Evolutionary conservation across 1,140 invertebrate genomes (phyloP).

Genomic region (Anoplophora glabripennis): DNA sequence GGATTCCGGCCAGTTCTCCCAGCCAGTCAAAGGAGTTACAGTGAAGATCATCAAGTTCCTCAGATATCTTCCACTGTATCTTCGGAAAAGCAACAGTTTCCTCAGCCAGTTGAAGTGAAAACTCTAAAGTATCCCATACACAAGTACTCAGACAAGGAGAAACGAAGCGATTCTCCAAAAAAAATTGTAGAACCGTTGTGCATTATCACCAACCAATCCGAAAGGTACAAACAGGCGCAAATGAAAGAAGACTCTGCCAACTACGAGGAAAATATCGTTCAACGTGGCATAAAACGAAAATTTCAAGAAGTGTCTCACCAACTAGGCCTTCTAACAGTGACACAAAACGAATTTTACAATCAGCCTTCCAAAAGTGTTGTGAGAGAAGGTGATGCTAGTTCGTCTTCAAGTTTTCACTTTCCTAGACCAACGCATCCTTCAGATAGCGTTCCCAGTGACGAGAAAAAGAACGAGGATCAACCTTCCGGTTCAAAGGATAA

Average conservation of each 20-base stretch:
- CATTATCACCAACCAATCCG: constrained; percentile 45
- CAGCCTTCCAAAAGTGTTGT: constrained; percentile 13
- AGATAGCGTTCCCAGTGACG: not conserved
- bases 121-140: constrained; percentile 40
- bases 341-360: not conserved
- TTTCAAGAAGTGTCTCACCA: constrained; percentile 21
- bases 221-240: constrained; percentile 43
- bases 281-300: constrained; percentile 32
- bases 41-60: constrained; percentile 37
- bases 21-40: constrained; percentile 16
- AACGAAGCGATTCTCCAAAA: constrained; percentile 23
- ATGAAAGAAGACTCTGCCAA: constrained; percentile 33
- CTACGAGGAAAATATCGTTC: constrained; percentile 39
- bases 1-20: constrained; percentile 36
- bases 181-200: constrained; percentile 40
- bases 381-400: constrained; percentile 8
- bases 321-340: constrained; percentile 22
- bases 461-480: not conserved
- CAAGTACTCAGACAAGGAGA: constrained; percentile 25
- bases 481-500: not conserved
- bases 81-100: constrained; percentile 8
- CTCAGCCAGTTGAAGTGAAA: constrained; percentile 33
- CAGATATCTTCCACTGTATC: constrained; percentile 37
- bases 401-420: not conserved
- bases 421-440: not conserved